Conservation (phyloP, 1,140 invertebrate genomes). For the Solen grandis region DNA sequence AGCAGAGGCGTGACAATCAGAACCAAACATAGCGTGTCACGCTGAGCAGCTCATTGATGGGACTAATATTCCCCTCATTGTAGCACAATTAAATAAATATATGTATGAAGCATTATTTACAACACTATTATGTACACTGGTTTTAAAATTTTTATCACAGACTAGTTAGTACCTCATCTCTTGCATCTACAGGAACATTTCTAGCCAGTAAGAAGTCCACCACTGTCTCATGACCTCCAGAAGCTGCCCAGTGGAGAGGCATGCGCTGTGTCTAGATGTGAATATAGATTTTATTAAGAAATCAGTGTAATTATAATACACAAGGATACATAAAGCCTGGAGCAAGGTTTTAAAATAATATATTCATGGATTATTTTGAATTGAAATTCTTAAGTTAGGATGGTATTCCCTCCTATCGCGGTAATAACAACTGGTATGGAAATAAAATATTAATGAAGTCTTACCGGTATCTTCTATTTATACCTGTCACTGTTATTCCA, state of each 20-base stretch:
- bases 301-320: slow-evolving; percentile 7
- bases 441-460: not conserved
- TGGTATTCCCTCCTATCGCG: not conserved
- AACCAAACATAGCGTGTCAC: too few species aligned
- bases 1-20: too few species aligned
- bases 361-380: not conserved
- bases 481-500: too few species aligned
- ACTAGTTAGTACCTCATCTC: slow-evolving; percentile 82
- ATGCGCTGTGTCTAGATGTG: slow-evolving; percentile 71
- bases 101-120: too few species aligned
- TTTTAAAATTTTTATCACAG: too few species aligned
- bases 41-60: too few species aligned
- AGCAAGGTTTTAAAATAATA: not conserved
- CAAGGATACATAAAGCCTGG: not conserved
- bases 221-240: slow-evolving; percentile 86
- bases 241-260: slow-evolving; percentile 87
- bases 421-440: not conserved
- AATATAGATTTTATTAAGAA: too few species aligned
- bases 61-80: too few species aligned
- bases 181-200: slow-evolving; percentile 79
- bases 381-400: not conserved
- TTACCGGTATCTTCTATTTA: too few species aligned
- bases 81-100: too few species aligned
- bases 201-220: slow-evolving; percentile 85
- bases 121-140: too few species aligned